Evolutionary conservation across 2,888 invertebrate species (phyloP), one percentile per base, ranked within the genome.

Genomic region (Mimas tiliae): DNA sequence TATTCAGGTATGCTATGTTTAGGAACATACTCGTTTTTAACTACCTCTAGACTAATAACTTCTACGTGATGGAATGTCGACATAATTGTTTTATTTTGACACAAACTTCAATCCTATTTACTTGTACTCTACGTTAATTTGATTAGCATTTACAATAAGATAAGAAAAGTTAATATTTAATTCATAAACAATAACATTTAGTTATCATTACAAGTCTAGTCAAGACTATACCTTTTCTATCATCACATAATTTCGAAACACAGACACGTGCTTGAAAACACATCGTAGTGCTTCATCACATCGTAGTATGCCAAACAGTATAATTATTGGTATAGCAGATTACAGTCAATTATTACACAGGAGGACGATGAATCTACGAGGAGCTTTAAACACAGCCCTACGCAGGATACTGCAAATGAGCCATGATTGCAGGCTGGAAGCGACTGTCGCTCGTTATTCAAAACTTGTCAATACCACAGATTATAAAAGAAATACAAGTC

Each of bases 401-500:
- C 12, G 12, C 58, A 42, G 58, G 58, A 58, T 42, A 42, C 19
- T 38, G 42, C 58, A 58, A 58, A 58, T 42, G 38, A 58, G 19
- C 19, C 19, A 19, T 42, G 11, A 58, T 58, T 19, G 38, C n/a
- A 4, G 19, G 12, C 19, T 42, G 19, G 42, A 38, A 19, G 42
- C 16, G 19, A 12, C 42, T 11, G 34, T 34, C 16, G 16, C 16
- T 58, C 58, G 42, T 58, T 38, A 38, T 16, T 58, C 58, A 58
- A 12, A 12, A 58, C 1, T 38, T 42, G 19, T 12, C 58, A 58
- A 42, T 58, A 58, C 12, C 12, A 1, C 11, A 12, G 6, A 11
- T 45, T 7, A 45, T 45, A 11, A 14, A 14, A 14, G 1, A 45
- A 45, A 14, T 14, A 38, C 38, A 38, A 38, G 38, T 9, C 38